phyloP scores from a whole-genome alignment of 2,113 vertebrate species.

The Elachura formosa region DNA sequence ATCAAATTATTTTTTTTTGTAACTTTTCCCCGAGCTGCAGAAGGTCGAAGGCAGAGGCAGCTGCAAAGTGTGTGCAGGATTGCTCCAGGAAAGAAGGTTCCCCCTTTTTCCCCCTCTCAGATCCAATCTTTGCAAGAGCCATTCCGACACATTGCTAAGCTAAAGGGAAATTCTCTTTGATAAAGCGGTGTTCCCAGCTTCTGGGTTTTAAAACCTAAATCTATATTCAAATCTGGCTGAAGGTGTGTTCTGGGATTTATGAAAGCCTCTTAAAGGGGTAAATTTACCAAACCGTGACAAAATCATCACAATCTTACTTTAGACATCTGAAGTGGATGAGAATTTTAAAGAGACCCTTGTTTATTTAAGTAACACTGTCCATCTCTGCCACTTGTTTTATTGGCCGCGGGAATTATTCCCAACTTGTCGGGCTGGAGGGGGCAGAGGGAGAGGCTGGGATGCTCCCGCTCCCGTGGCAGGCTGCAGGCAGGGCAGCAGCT shows the following conservation, averaged over 20 bases:
- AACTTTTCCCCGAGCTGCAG: slow-evolving; percentile 65
- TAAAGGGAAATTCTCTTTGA: slow-evolving; percentile 80
- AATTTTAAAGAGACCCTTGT: slow-evolving; percentile 83
- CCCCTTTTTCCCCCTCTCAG: slow-evolving; percentile 56
- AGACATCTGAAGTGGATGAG: slow-evolving; percentile 82
- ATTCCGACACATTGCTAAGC: slow-evolving; percentile 73
- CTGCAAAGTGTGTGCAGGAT: slow-evolving; percentile 69
- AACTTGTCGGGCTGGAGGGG: slow-evolving; percentile 47
- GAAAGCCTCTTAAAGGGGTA: slow-evolving; percentile 98
- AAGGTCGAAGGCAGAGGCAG: slow-evolving; percentile 54
- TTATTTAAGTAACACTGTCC: slow-evolving; percentile 78
- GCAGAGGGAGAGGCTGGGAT: background rate
- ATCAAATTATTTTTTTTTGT: background rate
- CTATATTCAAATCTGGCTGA: slow-evolving; percentile 97
- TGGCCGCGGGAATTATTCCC: slow-evolving; percentile 54
- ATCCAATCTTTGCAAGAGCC: slow-evolving; percentile 74
- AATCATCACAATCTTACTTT: slow-evolving; percentile 92
- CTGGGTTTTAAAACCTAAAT: slow-evolving; percentile 96
- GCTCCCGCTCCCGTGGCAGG: background rate
- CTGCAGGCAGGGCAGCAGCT: background rate
- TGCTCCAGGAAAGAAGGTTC: slow-evolving; percentile 72
- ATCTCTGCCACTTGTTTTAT: slow-evolving; percentile 69
- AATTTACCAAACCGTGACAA: slow-evolving; percentile 98
- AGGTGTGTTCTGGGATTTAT: slow-evolving; percentile 92
- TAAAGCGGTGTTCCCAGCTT: slow-evolving; percentile 79